Percentiles rank a stretch among this genome's conserved stretches.
These are phyloP conservation scores for Phodopus roborovskii DNA, from an alignment of 2,113 vertebrate genomes.

Conservation along the genomic window DNA sequence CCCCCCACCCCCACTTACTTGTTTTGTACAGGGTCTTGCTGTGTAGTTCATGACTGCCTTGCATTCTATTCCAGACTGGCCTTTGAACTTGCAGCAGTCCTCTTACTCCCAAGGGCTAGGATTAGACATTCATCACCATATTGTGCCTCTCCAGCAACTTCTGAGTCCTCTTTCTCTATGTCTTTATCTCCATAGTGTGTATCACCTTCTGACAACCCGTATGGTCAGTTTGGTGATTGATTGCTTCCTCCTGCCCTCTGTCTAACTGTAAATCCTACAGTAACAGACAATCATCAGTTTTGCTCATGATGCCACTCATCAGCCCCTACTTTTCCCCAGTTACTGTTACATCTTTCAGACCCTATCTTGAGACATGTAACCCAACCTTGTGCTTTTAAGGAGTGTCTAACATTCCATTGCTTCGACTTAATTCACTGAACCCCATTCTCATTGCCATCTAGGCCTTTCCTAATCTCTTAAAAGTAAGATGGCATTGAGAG, in stretches of 20 bases:
- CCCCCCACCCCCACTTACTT: not conserved
- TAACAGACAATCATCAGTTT: not conserved
- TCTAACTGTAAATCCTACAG: not conserved
- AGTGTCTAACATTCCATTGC: not conserved
- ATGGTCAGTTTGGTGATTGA: not conserved
- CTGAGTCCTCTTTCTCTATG: not conserved
- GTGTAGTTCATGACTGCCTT: not conserved
- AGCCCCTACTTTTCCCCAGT: not conserved
- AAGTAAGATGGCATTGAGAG: not conserved
- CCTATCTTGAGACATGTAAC: not conserved
- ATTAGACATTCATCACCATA: not conserved
- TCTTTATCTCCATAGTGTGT: not conserved
- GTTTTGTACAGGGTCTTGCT: not conserved
- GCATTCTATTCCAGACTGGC: not conserved
- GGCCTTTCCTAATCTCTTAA: not conserved
- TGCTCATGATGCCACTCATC: not conserved
- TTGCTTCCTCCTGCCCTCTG: not conserved
- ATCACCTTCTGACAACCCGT: not conserved
- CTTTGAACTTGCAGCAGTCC: not conserved
- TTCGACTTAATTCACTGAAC: not conserved
- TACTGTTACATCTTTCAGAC: not conserved
- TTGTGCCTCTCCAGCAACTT: not conserved
- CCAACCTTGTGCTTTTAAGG: not conserved
- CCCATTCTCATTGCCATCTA: not conserved
- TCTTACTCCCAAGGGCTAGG: not conserved